Base-by-base conservation (phyloP, 1,140 invertebrate genomes). In the Yoshiicerus persimilis region DNA sequence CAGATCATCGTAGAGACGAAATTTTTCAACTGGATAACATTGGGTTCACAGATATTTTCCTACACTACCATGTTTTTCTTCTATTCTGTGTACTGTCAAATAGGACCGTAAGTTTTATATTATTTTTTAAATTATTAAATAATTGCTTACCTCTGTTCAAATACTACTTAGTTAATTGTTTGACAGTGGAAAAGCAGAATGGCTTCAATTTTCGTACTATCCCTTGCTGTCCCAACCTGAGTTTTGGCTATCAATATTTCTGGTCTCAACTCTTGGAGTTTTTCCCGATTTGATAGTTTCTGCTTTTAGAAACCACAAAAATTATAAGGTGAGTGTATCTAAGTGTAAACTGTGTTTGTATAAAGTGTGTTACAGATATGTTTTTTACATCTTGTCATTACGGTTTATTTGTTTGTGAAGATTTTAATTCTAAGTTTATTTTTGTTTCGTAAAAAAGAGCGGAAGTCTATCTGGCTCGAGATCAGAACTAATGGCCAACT, bases 1-100 rank as follows among this genome's bases (percentile, higher is more conserved):
- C 91, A 96, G 94, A 91, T 96, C 87, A 93, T 94, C 91, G 91
- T 96, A 25, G 93, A 95, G 87, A 95, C 95, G 38, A 94, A 93
- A 84, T 96, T 95, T 92, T 94, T 95, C 91, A 95, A 94, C 1
- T 89, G 93, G 77, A 92, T 94, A 32, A 95, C 96, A 89, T 92
- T 95, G 13, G 86, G 92, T 0, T 93, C 94, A 23, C 91, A 95
- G 4, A 10, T 94, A 4, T 89, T 95, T 25, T 95, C 96, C 0
- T 92, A 96, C 90, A 34, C 95, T 1, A 91, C 92, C 11, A 96
- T 95, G 90, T 91, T 95, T 2, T 80, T 91, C 20, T 92, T 94
- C 70, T 94, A 94, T 10, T 90, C 94, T 11, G 56, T 94, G 9
- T 96, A 96, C 92, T 95, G 95, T 20, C 91, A 93, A 13, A 89